Conservation (phyloP, 2,888 invertebrate genomes). For the Leptinotarsa rubiginosa region DNA sequence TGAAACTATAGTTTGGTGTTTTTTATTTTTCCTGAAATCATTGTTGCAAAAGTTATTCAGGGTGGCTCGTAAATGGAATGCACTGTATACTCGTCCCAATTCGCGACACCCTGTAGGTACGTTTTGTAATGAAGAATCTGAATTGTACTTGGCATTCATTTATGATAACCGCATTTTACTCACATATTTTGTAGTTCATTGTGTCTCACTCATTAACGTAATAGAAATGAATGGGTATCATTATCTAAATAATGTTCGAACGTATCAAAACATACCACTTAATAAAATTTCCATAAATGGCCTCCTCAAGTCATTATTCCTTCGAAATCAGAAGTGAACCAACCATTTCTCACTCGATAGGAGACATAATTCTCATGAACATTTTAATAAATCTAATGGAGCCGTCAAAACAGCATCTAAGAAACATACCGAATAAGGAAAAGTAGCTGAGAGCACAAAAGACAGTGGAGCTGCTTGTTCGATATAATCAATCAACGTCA, state of each 20-base stretch:
- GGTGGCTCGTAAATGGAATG: no score
- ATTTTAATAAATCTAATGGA: constrained; percentile 30
- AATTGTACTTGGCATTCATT: no score
- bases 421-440: constrained; percentile 21
- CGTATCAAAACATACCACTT: neutral
- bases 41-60: no score
- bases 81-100: no score
- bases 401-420: constrained; percentile 29
- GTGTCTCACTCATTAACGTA: no score
- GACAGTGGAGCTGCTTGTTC: constrained; percentile 35
- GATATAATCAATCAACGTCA: constrained; percentile 53
- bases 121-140: no score
- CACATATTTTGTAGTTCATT: no score
- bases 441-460: constrained; percentile 36
- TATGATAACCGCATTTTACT: no score
- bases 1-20: no score
- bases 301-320: constrained; percentile 1
- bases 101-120: no score
- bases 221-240: neutral
- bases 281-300: neutral
- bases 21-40: no score
- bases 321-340: neutral
- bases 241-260: neutral
- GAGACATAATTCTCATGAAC: constrained; percentile 26
- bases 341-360: constrained; percentile 12